These are phyloP conservation scores for Sphaerophoria taeniata DNA, from an alignment of 2,888 invertebrate species.

Conservation along the genomic window DNA sequence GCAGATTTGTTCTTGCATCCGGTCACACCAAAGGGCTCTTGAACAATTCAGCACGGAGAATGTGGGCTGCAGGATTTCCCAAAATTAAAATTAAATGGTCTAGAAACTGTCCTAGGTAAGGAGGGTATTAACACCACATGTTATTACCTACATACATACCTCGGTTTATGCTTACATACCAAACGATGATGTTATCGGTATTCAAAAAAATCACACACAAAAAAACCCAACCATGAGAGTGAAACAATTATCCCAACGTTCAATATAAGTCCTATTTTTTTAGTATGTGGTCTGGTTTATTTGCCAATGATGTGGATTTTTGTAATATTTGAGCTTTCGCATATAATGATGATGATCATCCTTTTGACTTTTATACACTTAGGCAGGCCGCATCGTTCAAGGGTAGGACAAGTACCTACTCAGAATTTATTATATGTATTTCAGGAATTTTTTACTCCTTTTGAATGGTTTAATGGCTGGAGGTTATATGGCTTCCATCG, in stretches of 20 bases:
- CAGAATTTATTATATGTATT: slow-evolving; percentile 64
- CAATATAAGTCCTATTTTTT: no score
- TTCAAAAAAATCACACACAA: slow-evolving; percentile 16
- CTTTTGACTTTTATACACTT: background rate
- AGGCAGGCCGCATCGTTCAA: background rate
- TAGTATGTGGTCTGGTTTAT: slow-evolving; percentile 33
- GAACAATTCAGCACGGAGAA: slow-evolving; percentile 34
- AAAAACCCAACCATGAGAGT: slow-evolving; percentile 55
- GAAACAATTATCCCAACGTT: slow-evolving; percentile 43
- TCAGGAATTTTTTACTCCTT: slow-evolving; percentile 51
- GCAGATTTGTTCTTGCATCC: slow-evolving; percentile 47
- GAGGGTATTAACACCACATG: slow-evolving; percentile 30
- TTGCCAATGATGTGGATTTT: slow-evolving; percentile 55
- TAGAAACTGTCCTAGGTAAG: slow-evolving; percentile 53
- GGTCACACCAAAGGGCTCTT: slow-evolving; percentile 58
- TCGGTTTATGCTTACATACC: slow-evolving; percentile 43
- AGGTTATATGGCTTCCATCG: no score
- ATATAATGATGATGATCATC: slow-evolving; percentile 65
- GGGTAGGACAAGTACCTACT: slow-evolving; percentile 58
- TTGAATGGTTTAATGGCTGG: background rate
- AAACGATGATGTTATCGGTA: slow-evolving; percentile 53
- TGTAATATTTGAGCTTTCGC: slow-evolving; percentile 52
- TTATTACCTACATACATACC: background rate
- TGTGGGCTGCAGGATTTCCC: slow-evolving; percentile 35
- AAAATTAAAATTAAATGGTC: slow-evolving; percentile 70